Evolutionary conservation across 2,797 vertebrate genomes (phyloP), one percentile per base, ranked within the genome.

Genomic region (Tauraco hartlaubi): DNA sequence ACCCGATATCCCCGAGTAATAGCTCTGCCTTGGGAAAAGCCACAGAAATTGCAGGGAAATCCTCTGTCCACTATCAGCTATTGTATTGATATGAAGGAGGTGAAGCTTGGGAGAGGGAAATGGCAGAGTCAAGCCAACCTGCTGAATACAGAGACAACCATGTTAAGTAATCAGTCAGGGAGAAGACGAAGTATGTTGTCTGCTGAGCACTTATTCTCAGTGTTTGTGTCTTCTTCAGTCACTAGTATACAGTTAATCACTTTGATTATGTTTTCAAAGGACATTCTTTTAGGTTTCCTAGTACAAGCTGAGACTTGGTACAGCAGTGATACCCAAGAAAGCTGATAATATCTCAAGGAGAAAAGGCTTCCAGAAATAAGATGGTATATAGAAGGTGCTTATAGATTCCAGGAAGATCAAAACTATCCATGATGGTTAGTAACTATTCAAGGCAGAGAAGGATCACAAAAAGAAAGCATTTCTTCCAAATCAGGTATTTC

Each of bases 261-360:
- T 85, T 92, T 82, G 67, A 76, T 85, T 82, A 54, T 41, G 10
- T 79, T 88, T 94, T 85, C 72, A 85, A 85, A 87, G 28, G 39
- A 8, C 44, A 52, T 12, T 72, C 19, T 75, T 86, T 48, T 48
- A 64, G 9, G 17, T 73, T 90, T 83, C 48, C 25, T 49, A 39
- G 26, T 75, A 58, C 21, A 76, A 66, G n/a, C 18, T 75, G 59
- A 74, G 56, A 44, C 35, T 69, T 62, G 23, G 37, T 82, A 31
- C 22, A 85, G 20, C 19, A 66, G 11, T 31, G 48, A 59, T 63
- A 35, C 35, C 69, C 52, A 69, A 69, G n/a, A 83, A 91, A 79
- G 19, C 11, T 69, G 48, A 69, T 69, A 35, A 21, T 58, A 43
- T 15, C 46, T 51, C 35, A 58, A 59, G 59, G 48, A 91, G 91